phyloP scores from a whole-genome alignment of 1,140 invertebrate genomes.

The Halesus radiatus region DNA sequence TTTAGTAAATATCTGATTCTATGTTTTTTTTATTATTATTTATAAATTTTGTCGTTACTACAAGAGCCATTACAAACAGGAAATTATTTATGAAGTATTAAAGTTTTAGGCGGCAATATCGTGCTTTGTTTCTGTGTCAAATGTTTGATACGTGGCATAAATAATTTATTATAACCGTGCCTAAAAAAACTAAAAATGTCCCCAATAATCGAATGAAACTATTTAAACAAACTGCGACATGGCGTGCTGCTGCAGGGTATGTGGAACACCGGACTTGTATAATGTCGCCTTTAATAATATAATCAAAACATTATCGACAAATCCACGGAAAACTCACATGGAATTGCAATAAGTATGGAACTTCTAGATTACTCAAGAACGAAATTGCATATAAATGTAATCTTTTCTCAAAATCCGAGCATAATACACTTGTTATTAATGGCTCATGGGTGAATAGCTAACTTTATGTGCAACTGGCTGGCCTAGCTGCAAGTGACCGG shows the following conservation, averaged over 20 bases:
- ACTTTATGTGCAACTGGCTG: too few relatives aligned
- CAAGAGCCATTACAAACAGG: not conserved
- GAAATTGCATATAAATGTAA: too few relatives aligned
- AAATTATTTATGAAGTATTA: not conserved
- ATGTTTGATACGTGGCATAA: not conserved
- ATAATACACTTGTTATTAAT: too few relatives aligned
- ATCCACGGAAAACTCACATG: not conserved
- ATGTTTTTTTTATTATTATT: too few relatives aligned
- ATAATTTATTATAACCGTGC: not conserved
- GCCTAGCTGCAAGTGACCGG: too few relatives aligned
- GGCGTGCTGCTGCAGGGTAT: not conserved
- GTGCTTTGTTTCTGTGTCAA: not conserved
- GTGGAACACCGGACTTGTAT: slow-evolving; percentile 1
- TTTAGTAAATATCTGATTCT: too few relatives aligned
- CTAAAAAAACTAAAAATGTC: slow-evolving; percentile 15
- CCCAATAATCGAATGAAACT: slow-evolving; percentile 10
- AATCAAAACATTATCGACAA: not conserved
- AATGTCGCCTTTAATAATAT: not conserved
- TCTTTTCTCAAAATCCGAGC: too few relatives aligned
- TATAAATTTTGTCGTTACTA: too few relatives aligned
- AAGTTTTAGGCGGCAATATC: slow-evolving; percentile 1
- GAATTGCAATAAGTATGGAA: too few relatives aligned
- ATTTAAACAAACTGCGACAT: slow-evolving; percentile 4
- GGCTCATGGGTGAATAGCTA: too few relatives aligned
- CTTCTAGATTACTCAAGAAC: too few relatives aligned